Base-by-base conservation (phyloP, 2,797 vertebrate species). In the Crenichthys baileyi region DNA sequence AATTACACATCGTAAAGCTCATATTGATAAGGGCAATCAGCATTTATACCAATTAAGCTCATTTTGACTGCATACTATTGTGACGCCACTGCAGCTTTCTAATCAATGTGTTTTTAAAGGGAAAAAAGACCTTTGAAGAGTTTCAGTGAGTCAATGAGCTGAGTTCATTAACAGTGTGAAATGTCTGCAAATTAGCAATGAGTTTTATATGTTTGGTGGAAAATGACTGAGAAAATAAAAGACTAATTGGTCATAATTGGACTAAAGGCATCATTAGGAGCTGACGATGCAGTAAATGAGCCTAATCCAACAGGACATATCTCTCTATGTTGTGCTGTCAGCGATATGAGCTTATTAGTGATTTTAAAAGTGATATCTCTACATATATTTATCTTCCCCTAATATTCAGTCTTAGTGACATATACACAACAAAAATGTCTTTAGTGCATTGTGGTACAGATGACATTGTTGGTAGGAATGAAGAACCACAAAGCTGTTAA, bases 1-100 rank as follows among this genome's bases (percentile, higher is more conserved):
- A 93, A 95, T 94, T 93, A 93, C 89, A 92, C 87, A 86, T 87
- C 83, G 90, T 90, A 90, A 91, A 86, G 87, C 86, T 77, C 83
- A 85, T 93, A 90, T 93, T 87, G 92, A 90, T 81, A 88, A 91
- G 87, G 82, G 89, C 86, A 89, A 89, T 91, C 89, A 86, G 87
- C 86, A 81, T 90, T 87, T 87, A 90, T 85, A 72, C 84, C 83
- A 86, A 86, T 93, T 90, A 87, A 77, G 82, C 76, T 78, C 11
- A 1, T 79, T 88, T 76, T 87, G 87, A 85, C 86, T 75, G 78
- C 77, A 79, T 65, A 51, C 67, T 79, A 86, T 87, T 84, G 56
- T 81, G 78, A 82, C 75, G 82, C 73, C 77, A n/a, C 13, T 22
- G 81, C 68, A 41, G 70, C 79, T 79, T 82, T 79, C 60, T 53